phyloP scores from a whole-genome alignment of 2,113 vertebrate species.

The Tychaedon coryphoeus region DNA sequence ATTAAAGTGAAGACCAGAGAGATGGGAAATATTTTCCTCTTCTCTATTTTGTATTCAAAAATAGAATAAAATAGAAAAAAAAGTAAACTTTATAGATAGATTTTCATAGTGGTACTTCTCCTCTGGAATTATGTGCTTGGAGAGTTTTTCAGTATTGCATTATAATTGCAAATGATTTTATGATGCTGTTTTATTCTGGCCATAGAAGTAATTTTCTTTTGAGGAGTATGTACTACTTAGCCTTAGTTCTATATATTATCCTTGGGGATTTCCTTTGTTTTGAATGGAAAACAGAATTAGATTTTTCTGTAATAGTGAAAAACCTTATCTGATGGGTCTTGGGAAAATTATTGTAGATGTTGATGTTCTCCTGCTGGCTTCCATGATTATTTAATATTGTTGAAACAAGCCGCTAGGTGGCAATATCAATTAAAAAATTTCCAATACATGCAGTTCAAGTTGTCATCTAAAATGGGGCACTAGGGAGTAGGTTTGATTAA shows the following conservation, averaged over 20 bases:
- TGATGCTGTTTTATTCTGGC: neutral
- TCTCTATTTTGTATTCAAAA: neutral
- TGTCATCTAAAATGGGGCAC: neutral
- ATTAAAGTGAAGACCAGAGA: neutral
- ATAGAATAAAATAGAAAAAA: neutral
- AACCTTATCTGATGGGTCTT: neutral
- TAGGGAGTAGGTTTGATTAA: neutral
- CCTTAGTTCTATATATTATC: neutral
- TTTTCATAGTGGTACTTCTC: neutral
- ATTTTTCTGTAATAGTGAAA: neutral
- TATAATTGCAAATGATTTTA: neutral
- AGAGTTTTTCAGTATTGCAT: neutral
- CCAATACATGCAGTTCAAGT: neutral
- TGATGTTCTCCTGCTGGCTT: neutral
- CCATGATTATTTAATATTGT: neutral
- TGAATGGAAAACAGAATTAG: neutral
- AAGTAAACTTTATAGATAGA: neutral
- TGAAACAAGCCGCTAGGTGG: slow-evolving; percentile 50
- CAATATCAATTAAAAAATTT: slow-evolving; percentile 45
- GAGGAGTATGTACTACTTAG: neutral
- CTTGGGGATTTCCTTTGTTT: neutral
- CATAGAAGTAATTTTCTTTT: neutral
- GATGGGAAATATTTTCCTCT: neutral
- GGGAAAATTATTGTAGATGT: neutral
- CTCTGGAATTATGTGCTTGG: neutral